phyloP scores from a whole-genome alignment of 1,140 invertebrate species.

The Mercenaria mercenaria region DNA sequence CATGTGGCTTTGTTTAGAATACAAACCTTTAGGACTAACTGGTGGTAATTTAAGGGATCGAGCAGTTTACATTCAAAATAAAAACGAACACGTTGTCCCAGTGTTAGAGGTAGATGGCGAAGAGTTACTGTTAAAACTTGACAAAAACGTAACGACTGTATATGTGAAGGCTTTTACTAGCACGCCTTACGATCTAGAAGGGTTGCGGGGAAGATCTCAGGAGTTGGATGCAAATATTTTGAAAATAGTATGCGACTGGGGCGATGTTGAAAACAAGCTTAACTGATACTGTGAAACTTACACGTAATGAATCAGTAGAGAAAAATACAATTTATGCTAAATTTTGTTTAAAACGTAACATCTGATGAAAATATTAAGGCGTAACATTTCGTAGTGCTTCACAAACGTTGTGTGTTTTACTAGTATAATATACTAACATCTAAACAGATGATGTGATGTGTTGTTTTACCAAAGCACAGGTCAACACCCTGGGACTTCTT shows the following conservation, averaged over 20 bases:
- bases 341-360: slow-evolving; percentile 17
- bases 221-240: neutral
- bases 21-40: slow-evolving; percentile 18
- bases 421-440: too few species aligned
- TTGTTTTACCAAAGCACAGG: too few species aligned
- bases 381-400: too few species aligned
- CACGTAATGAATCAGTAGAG: neutral
- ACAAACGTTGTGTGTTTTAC: too few species aligned
- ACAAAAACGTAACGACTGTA: too few species aligned
- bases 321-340: neutral
- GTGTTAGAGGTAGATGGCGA: slow-evolving; percentile 15
- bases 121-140: neutral
- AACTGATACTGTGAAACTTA: neutral
- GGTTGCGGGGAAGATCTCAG: neutral
- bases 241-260: neutral
- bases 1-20: slow-evolving; percentile 3
- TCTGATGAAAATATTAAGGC: slow-evolving; percentile 19
- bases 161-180: too few species aligned
- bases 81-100: neutral
- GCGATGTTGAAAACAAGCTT: too few species aligned
- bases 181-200: too few species aligned
- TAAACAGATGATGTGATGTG: too few species aligned
- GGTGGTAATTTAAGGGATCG: slow-evolving; percentile 24
- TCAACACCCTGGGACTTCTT: too few species aligned
- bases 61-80: slow-evolving; percentile 1